Percentiles rank a stretch among this genome's conserved stretches.
phyloP scores from a whole-genome alignment of 2,113 vertebrate species.

The Oriolus oriolus region DNA sequence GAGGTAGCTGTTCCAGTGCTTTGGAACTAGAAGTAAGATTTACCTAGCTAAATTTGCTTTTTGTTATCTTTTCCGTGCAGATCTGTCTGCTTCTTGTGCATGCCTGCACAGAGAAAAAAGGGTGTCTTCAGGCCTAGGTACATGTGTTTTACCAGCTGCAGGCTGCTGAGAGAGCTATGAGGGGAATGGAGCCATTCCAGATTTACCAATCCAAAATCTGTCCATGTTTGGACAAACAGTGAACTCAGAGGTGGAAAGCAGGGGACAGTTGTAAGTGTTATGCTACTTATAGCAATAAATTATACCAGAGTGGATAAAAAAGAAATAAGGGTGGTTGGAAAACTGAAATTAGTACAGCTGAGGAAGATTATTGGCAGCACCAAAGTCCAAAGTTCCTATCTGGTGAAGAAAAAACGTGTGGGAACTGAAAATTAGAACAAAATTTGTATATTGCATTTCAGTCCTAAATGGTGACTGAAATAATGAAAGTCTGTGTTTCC shows the following conservation, averaged over 20 bases:
- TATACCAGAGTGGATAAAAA: not conserved
- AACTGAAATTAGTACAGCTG: not conserved
- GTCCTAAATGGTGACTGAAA: not conserved
- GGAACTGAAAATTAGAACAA: not conserved
- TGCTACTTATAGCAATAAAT: not conserved
- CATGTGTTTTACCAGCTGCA: not conserved
- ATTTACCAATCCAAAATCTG: not conserved
- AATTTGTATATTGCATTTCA: slow-evolving; percentile 15
- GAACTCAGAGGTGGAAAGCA: not conserved
- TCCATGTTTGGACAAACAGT: not conserved
- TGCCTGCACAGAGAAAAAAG: not conserved
- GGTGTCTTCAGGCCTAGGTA: not conserved
- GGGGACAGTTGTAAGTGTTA: fast-evolving
- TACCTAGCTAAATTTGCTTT: not conserved
- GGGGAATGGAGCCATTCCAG: not conserved
- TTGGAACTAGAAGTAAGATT: not conserved
- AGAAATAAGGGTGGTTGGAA: not conserved
- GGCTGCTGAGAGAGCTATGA: fast-evolving
- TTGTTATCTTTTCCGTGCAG: not conserved
- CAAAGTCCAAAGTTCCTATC: not conserved
- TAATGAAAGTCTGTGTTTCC: not conserved
- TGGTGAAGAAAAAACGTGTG: not conserved
- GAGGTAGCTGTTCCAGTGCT: not conserved
- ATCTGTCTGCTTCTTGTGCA: not conserved
- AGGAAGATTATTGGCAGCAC: not conserved